A percentile compares a stretch with the other conserved stretches of the same genome.
These are phyloP conservation scores for Pterocles orientalis DNA, from an alignment of 2,113 vertebrate genomes.

Conservation along the genomic window DNA sequence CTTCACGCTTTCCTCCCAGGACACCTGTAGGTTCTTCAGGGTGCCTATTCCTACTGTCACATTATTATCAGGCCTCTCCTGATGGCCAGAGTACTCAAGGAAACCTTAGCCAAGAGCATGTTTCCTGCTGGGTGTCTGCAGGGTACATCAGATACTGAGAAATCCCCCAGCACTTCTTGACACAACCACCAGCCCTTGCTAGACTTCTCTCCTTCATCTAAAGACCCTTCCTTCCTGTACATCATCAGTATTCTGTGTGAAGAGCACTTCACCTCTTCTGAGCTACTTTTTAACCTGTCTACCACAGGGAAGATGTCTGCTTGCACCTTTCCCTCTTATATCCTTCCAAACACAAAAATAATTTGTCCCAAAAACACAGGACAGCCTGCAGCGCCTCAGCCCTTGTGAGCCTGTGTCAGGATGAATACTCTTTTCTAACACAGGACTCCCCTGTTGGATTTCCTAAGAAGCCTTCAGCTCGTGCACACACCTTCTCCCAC, in stretches of 20 bases:
- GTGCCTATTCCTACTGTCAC: neutral
- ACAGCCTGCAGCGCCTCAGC: neutral
- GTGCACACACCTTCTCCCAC: neutral
- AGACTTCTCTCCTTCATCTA: neutral
- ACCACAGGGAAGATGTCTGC: neutral
- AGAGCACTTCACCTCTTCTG: neutral
- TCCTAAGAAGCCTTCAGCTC: neutral
- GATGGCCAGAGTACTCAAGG: neutral
- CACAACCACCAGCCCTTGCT: neutral
- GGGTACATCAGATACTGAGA: neutral
- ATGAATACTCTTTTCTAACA: neutral
- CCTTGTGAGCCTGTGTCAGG: neutral
- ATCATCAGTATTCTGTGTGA: neutral
- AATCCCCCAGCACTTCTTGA: neutral
- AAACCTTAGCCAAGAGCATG: neutral
- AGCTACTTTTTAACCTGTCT: neutral
- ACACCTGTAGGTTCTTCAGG: neutral
- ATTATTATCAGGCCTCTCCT: neutral
- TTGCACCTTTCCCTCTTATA: neutral
- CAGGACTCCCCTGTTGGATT: neutral
- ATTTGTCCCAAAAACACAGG: neutral
- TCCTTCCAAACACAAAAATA: neutral
- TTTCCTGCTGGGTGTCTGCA: fast-evolving
- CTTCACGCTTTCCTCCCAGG: fast-evolving
- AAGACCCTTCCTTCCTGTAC: neutral